Evolutionary conservation across 1,140 invertebrate genomes (phyloP), one percentile per base, ranked within the genome.

Genomic region (Thaumetopoea pityocampa): DNA sequence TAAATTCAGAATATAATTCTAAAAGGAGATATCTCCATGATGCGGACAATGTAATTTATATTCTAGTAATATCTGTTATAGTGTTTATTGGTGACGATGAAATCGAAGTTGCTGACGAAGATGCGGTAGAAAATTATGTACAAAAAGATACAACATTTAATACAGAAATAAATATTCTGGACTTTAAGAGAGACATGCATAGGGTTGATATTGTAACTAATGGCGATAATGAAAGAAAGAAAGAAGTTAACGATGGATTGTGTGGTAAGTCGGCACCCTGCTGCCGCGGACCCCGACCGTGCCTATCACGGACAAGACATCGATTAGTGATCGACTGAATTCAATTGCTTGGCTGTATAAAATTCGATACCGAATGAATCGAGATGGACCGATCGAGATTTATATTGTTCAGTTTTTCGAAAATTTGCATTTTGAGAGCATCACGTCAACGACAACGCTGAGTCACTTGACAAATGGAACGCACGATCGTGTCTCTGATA

Each of bases 221-320:
- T 58, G 57, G 51, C 53, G 34, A 67, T 81, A 84, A 81, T 81
- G 77, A 81, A 81, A 81, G 65, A 67, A 79, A 74, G 76, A 80
- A 83, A 79, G 74, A 80, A 84, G 80, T 77, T 84, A 84, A 84
- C 80, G 80, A 84, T 84, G 80, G 80, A 84, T 84, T 84, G 80
- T 84, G 79, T 81, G 80, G 79, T 84, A 80, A 81, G 77, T 74
- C 80, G 80, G 80, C 80, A 84, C 77, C 80, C 80, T 81, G 80
- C 77, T 79, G 80, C 77, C 74, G 77, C 47, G 77, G 72, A 58
- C 80, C 74, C 74, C 77, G 63, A 81, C 77, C 55, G 77, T 51
- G 80, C 69, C 69, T 78, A 79, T 81, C 80, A 72, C 77, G 77
- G 74, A 73, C 80, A 80, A 81, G 71, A 84, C 80, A 81, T 84